Evolutionary conservation across 37 sponge, comb jelly and placozoan genomes (phyloP).

Genomic region (Dysidea cf. avara): DNA sequence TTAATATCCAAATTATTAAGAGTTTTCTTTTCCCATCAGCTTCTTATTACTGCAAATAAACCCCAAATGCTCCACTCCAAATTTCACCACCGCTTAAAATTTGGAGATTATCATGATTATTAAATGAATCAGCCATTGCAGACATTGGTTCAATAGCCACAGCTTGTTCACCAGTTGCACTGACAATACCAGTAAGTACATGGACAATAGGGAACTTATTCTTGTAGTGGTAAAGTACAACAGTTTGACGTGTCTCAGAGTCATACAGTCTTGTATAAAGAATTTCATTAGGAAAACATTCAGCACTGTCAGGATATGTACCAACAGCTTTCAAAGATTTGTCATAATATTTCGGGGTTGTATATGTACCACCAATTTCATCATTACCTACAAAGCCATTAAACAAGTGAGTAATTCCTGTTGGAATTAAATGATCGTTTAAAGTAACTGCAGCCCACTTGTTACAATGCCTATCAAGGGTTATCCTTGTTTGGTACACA

Average conservation of each 20-base stretch:
- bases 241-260: conserved; percentile 34
- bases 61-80: conserved; percentile 68
- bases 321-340: conserved; percentile 51
- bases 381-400: conserved; percentile 31
- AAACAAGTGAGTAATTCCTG: conserved; percentile 45
- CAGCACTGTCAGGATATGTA: neutral
- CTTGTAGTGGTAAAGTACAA: conserved; percentile 62
- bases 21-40: no score
- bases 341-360: conserved; percentile 59
- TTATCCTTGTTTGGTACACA: conserved; percentile 34
- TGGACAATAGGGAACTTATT: conserved; percentile 66
- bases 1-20: no score
- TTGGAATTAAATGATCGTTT: conserved; percentile 52
- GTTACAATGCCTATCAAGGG: conserved; percentile 41
- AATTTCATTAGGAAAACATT: neutral
- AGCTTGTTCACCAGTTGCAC: conserved; percentile 30
- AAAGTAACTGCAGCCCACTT: conserved; percentile 54
- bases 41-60: conserved; percentile 46
- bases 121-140: conserved; percentile 73
- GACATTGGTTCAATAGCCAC: conserved; percentile 83
- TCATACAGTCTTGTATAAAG: conserved; percentile 61
- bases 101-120: conserved; percentile 63
- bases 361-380: conserved; percentile 56
- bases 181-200: conserved; percentile 51
- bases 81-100: conserved; percentile 64